phyloP scores from a whole-genome alignment of 1,140 invertebrate genomes.

The Drosophila pachea region DNA sequence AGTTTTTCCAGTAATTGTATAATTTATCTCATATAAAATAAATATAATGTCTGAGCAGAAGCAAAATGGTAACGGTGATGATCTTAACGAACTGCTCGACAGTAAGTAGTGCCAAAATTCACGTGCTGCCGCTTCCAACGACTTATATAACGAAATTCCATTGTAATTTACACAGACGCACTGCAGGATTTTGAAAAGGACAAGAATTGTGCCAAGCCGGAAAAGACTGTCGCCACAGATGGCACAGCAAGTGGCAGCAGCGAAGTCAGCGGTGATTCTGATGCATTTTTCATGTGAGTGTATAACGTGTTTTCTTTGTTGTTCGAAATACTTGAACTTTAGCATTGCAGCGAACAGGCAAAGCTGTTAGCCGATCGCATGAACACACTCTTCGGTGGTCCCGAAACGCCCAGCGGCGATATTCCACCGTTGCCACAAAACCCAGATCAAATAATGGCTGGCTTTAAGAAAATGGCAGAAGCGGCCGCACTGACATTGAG shows the following conservation, averaged over 20 bases:
- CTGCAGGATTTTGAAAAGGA: conserved; percentile 80
- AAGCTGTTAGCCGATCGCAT: conserved; percentile 75
- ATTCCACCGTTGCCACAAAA: conserved; percentile 68
- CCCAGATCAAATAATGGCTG: conserved; percentile 73
- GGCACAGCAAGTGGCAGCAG: conserved; percentile 14
- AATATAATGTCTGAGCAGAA: conserved; percentile 71
- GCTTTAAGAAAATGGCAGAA: conserved; percentile 78
- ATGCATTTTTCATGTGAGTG: conserved; percentile 73
- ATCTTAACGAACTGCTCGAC: conserved; percentile 80
- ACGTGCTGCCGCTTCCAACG: conserved; percentile 1
- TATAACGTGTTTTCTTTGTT: not conserved
- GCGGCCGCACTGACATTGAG: conserved; percentile 72
- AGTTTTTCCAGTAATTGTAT: conserved; percentile 35
- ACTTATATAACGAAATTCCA: conserved; percentile 46
- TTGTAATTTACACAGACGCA: conserved; percentile 74
- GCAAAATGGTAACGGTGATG: conserved; percentile 62
- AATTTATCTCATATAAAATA: conserved; percentile 18
- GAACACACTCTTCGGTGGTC: conserved; percentile 73
- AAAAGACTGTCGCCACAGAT: conserved; percentile 39
- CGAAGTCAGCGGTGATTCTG: conserved; percentile 40
- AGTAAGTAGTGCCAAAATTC: conserved; percentile 68
- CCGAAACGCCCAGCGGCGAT: conserved; percentile 66
- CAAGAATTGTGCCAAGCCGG: conserved; percentile 42
- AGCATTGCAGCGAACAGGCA: conserved; percentile 70
- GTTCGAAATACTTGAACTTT: conserved; percentile 50